A percentile compares a stretch with the other conserved stretches of the same genome.
Conservation (phyloP, 2,888 invertebrate genomes). For the Tubulanus polymorphus region DNA sequence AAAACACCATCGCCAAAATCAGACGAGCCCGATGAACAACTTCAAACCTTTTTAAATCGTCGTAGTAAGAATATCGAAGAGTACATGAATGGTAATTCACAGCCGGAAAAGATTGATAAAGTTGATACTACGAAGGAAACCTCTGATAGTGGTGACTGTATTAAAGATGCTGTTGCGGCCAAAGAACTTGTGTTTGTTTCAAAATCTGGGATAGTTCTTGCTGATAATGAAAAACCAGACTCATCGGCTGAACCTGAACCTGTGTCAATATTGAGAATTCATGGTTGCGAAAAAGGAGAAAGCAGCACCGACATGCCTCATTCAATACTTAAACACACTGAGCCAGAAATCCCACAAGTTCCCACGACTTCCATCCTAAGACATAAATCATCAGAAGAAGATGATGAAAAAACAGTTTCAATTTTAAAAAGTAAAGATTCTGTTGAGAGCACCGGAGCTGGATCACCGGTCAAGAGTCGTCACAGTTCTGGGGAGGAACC, state of each 20-base stretch:
- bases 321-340: neutral
- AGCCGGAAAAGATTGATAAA: neutral
- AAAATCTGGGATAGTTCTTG: constrained; percentile 23
- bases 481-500: constrained; percentile 24
- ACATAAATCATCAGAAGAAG: no score
- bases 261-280: neutral
- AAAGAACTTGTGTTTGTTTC: constrained; percentile 27
- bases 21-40: constrained; percentile 65
- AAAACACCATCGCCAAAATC: constrained; percentile 53
- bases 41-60: constrained; percentile 60
- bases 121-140: neutral
- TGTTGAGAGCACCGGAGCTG: neutral
- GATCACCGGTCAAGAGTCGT: neutral
- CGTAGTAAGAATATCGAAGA: constrained; percentile 49
- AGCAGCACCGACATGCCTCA: neutral
- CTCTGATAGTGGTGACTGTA: neutral
- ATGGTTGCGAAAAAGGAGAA: neutral
- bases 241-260: neutral
- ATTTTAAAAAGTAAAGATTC: neutral
- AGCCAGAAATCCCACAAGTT: no score
- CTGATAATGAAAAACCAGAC: no score
- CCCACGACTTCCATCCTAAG: no score
- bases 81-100: constrained; percentile 22
- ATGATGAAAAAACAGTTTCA: neutral
- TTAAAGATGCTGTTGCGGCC: constrained; percentile 19